Percentiles rank a stretch among this genome's conserved stretches.
These are phyloP conservation scores for Gymnoscelis rufifasciata DNA, from an alignment of 2,888 invertebrate species.

Conservation along the genomic window DNA sequence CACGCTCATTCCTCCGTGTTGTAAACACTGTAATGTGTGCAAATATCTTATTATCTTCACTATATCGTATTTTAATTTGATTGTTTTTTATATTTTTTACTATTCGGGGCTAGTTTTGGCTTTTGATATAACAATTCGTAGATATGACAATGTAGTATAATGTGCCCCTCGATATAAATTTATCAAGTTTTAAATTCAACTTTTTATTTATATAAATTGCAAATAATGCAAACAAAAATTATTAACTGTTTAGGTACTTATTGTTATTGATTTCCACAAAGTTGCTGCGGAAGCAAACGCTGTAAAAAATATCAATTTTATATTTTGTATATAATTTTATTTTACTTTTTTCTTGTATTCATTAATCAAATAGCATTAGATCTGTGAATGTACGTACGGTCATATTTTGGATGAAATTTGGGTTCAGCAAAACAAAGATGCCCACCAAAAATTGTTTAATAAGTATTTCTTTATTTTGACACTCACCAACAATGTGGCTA, in stretches of 20 bases:
- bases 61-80: conserved; percentile 25
- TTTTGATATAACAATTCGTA: conserved; percentile 27
- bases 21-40: conserved; percentile 44
- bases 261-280: conserved; percentile 56
- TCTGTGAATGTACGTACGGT: conserved; percentile 48
- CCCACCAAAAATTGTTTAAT: conserved; percentile 48
- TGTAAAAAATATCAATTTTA: conserved; percentile 61
- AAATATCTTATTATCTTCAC: conserved; percentile 37
- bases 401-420: conserved; percentile 27
- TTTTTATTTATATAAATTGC: conserved; percentile 14
- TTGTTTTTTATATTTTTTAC: conserved; percentile 24
- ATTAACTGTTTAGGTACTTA: conserved; percentile 56
- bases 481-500: conserved; percentile 37
- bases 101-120: conserved; percentile 31
- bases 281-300: conserved; percentile 30
- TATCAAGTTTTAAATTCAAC: conserved; percentile 26
- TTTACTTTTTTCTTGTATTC: conserved; percentile 69
- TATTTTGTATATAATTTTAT: conserved; percentile 68
- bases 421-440: conserved; percentile 35
- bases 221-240: conserved; percentile 28
- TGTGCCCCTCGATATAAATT: conserved; percentile 27
- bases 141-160: conserved; percentile 25
- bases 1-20: conserved; percentile 47
- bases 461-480: conserved; percentile 37
- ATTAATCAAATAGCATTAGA: conserved; percentile 67